A percentile compares a stretch with the other conserved stretches of the same genome.
These are phyloP conservation scores for Ypsolopha sequella DNA, from an alignment of 2,888 invertebrate species.

Conservation along the genomic window DNA sequence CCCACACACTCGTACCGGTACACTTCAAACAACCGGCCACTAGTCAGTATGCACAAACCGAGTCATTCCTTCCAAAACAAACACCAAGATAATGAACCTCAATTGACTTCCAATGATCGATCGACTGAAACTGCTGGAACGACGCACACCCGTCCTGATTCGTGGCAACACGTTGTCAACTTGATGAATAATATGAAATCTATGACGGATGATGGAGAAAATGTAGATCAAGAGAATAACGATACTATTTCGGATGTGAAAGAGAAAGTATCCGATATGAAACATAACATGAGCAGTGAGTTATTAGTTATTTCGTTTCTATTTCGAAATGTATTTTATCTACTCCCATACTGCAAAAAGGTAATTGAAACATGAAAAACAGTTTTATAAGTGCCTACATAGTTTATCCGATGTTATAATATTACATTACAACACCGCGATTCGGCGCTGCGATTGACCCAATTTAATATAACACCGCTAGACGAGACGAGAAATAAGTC, in stretches of 20 bases:
- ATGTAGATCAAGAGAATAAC: background rate
- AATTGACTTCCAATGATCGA: background rate
- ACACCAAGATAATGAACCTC: background rate
- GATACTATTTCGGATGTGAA: conserved; percentile 11
- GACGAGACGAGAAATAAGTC: too few relatives aligned
- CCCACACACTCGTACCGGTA: too few relatives aligned
- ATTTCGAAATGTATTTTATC: too few relatives aligned
- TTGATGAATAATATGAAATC: background rate
- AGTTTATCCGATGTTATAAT: too few relatives aligned
- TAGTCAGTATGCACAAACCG: too few relatives aligned
- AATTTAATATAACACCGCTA: too few relatives aligned
- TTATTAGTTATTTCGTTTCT: background rate
- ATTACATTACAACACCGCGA: too few relatives aligned
- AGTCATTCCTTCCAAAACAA: background rate
- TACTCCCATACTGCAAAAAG: too few relatives aligned
- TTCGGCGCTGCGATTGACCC: too few relatives aligned
- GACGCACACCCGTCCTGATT: background rate
- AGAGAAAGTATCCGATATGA: conserved; percentile 20
- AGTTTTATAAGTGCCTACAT: too few relatives aligned
- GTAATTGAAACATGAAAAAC: too few relatives aligned
- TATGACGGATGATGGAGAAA: conserved; percentile 4
- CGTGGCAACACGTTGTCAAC: background rate
- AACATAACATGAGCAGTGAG: conserved; percentile 30
- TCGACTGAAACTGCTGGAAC: background rate
- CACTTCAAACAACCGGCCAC: too few relatives aligned